Percentiles rank a stretch among this genome's conserved stretches.
These are phyloP conservation scores for Thalassarche chlororhynchos DNA, from an alignment of 2,113 vertebrate species.

Conservation along the genomic window DNA sequence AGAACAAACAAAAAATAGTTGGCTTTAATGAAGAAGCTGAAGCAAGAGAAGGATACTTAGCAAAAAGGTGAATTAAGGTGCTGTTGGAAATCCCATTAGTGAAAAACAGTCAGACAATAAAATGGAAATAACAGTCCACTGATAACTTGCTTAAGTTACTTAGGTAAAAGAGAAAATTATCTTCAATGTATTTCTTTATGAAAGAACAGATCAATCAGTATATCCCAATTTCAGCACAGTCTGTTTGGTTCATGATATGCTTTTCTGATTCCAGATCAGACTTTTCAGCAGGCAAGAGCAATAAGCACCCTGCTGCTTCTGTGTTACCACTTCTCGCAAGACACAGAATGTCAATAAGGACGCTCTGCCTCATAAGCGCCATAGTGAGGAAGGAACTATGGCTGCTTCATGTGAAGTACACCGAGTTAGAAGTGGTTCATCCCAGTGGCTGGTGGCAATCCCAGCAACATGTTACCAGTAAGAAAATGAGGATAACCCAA, in stretches of 20 bases:
- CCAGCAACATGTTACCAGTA: not conserved
- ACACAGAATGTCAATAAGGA: not conserved
- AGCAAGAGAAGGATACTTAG: not conserved
- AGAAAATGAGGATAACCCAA: not conserved
- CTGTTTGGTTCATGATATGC: not conserved
- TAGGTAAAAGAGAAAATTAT: not conserved
- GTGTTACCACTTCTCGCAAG: not conserved
- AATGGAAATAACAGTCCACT: slow-evolving; percentile 4
- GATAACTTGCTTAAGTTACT: not conserved
- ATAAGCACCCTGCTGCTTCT: not conserved
- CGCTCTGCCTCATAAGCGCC: not conserved
- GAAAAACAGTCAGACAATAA: slow-evolving; percentile 1
- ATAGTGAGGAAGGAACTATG: not conserved
- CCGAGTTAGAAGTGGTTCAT: not conserved
- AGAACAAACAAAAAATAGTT: not conserved
- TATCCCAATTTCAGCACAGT: not conserved
- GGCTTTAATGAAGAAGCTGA: slow-evolving; percentile 18
- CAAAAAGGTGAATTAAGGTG: slow-evolving; percentile 30
- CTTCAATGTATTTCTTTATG: not conserved
- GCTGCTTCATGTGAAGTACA: not conserved
- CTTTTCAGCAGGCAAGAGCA: not conserved
- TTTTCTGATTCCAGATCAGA: not conserved
- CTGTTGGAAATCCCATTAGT: slow-evolving; percentile 34
- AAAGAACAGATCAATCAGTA: not conserved
- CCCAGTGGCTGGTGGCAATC: not conserved